Evolutionary conservation across 2,888 invertebrate species (phyloP), one percentile per base, ranked within the genome.

Genomic region (Ophion obscuratus): DNA sequence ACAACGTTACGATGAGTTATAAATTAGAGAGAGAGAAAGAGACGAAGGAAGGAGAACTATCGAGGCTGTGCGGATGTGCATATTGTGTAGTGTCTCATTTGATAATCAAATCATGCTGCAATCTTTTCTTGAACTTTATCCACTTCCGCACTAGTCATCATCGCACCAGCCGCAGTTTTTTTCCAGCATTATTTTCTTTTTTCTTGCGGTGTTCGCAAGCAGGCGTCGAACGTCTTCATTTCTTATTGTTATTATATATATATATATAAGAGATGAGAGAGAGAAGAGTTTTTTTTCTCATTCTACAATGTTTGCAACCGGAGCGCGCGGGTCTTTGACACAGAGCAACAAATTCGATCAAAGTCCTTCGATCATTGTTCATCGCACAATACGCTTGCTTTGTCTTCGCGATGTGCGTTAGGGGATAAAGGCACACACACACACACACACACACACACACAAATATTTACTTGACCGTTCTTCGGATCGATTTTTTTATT

Each of bases 71-170:
- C 40, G 40, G 6, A 40, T 47, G 14, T 53, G 53, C 53, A 53
- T 17, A 53, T 53, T 17, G 5, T 14, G 1, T 40, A 17, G 36
- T 40, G 24, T 61, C 40, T 74, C 59, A 78, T 85, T 85, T 82
- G 74, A 78, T 82, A 85, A 79, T 47, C 75, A 79, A 79, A 82
- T 85, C 57, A 59, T 70, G 11, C 17, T 75, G 62, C 70, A 75
- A 71, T 79, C 53, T 82, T 80, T 66, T 61, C 59, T 44, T 79
- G 61, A 75, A 79, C 64, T 36, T 47, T 53, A 68, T 82, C 75
- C 53, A 53, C 53, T 44, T 80, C 57, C 71, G 5, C 36, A 20
- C n/a, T 64, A 27, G 47, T 64, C 47, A 24, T 78, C 20, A 10
- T 31, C 31, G 4, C 4, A 31, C 31, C 4, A 31, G 31, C 31